A percentile compares a stretch with the other conserved stretches of the same genome.
Evolutionary conservation across 2,113 vertebrate species (phyloP).

Genomic region (Scopus umbretta): DNA sequence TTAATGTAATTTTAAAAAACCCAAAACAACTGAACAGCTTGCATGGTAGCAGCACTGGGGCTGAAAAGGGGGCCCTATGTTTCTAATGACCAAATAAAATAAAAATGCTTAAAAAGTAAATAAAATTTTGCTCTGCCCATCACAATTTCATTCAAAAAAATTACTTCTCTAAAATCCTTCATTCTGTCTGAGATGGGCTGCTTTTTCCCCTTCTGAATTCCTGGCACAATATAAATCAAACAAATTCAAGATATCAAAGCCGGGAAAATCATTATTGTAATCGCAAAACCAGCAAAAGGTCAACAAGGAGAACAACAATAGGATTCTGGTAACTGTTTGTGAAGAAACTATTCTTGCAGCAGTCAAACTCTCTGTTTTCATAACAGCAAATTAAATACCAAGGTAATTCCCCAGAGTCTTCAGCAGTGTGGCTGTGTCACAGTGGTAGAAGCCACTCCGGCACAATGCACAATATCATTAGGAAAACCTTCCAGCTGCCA

Average conservation of each 20-base stretch:
- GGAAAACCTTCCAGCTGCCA: neutral
- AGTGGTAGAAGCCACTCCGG: neutral
- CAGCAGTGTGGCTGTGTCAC: neutral
- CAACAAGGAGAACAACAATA: slow-evolving; percentile 60
- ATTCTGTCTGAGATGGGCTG: neutral
- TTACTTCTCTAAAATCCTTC: neutral
- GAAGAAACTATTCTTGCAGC: slow-evolving; percentile 49
- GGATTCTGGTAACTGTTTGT: slow-evolving; percentile 64
- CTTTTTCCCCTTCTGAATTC: slow-evolving; percentile 9
- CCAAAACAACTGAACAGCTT: neutral
- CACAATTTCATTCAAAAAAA: neutral
- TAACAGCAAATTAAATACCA: slow-evolving; percentile 51
- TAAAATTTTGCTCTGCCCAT: neutral
- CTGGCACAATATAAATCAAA: slow-evolving; percentile 33
- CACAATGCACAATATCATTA: neutral
- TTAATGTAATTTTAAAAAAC: neutral
- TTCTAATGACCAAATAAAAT: neutral
- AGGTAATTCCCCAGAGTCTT: slow-evolving; percentile 33
- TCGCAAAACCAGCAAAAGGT: slow-evolving; percentile 35
- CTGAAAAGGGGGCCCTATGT: neutral
- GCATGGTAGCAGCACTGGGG: neutral
- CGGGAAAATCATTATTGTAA: slow-evolving; percentile 54
- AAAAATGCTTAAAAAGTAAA: neutral
- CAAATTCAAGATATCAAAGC: slow-evolving; percentile 32
- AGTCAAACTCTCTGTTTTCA: slow-evolving; percentile 50